Evolutionary conservation across 2,888 invertebrate species (phyloP).

Genomic region (Aelia acuminata): DNA sequence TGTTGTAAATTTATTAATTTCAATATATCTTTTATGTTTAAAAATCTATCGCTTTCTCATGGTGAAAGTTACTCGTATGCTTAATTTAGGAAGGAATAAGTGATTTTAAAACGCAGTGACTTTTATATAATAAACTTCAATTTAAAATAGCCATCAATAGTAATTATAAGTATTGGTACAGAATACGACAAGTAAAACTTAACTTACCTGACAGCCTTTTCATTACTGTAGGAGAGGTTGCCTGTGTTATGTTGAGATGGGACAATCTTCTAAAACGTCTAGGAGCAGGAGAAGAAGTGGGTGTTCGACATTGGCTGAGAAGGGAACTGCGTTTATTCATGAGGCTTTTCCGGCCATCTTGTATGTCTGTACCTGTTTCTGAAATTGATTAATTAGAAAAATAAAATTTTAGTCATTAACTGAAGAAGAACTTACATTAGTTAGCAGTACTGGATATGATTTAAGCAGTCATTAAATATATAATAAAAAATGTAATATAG

Average conservation of each 20-base stretch:
- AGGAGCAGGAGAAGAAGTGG: slow-evolving; percentile 9
- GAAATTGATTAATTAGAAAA: neutral
- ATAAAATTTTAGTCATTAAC: neutral
- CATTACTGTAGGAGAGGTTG: neutral
- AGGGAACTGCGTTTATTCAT: slow-evolving; percentile 48
- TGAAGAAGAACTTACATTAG: neutral
- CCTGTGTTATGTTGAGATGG: neutral
- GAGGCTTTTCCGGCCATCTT: slow-evolving; percentile 44
- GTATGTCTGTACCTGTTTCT: slow-evolving; percentile 29
- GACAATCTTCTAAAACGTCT: slow-evolving; percentile 4
- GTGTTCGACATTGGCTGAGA: slow-evolving; percentile 51
- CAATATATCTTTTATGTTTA: no score
- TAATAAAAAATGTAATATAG: no score
- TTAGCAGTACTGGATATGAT: no score
- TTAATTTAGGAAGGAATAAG: no score
- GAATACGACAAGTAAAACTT: neutral
- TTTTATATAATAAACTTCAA: no score
- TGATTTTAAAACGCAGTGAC: no score
- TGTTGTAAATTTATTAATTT: no score
- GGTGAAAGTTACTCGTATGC: no score
- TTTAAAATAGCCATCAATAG: no score
- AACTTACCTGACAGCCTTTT: slow-evolving; percentile 10
- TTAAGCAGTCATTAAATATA: no score
- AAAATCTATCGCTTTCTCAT: no score
- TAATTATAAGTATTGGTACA: neutral